These are phyloP conservation scores for Coelopa frigida DNA, from an alignment of 1,140 invertebrate genomes.

Conservation along the genomic window DNA sequence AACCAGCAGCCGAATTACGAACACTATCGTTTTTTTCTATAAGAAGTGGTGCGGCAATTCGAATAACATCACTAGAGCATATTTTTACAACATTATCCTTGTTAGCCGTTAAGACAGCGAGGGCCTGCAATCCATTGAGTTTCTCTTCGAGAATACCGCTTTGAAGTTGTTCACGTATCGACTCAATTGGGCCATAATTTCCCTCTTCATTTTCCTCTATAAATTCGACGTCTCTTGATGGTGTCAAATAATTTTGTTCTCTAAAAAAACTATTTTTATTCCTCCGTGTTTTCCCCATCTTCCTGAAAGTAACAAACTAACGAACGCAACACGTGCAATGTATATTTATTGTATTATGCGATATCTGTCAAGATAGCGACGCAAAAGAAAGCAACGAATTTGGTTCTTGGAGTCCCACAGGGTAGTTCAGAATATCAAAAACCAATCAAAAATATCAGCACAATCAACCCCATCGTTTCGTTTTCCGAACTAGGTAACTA, in stretches of 20 bases:
- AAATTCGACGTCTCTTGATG: constrained; percentile 3
- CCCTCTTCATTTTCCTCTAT: constrained; percentile 9
- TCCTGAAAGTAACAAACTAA: neutral
- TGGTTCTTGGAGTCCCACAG: too few species aligned
- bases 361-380: too few species aligned
- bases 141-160: constrained; percentile 57
- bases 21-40: constrained; percentile 53
- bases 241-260: constrained; percentile 1
- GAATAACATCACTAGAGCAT: constrained; percentile 50
- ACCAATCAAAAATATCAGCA: too few species aligned
- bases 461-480: too few species aligned
- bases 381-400: too few species aligned
- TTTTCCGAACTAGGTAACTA: too few species aligned
- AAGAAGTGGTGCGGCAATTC: constrained; percentile 55
- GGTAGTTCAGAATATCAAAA: too few species aligned
- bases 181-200: constrained; percentile 33
- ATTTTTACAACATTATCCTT: constrained; percentile 48
- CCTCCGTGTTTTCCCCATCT: constrained; percentile 14
- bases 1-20: constrained; percentile 54
- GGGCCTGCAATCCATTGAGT: constrained; percentile 56
- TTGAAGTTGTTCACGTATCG: constrained; percentile 46
- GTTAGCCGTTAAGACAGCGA: constrained; percentile 50
- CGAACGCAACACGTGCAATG: too few species aligned
- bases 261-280: constrained; percentile 3
- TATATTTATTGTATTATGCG: too few species aligned